phyloP scores from a whole-genome alignment of 2,113 vertebrate genomes.

The Zosterops lateralis region DNA sequence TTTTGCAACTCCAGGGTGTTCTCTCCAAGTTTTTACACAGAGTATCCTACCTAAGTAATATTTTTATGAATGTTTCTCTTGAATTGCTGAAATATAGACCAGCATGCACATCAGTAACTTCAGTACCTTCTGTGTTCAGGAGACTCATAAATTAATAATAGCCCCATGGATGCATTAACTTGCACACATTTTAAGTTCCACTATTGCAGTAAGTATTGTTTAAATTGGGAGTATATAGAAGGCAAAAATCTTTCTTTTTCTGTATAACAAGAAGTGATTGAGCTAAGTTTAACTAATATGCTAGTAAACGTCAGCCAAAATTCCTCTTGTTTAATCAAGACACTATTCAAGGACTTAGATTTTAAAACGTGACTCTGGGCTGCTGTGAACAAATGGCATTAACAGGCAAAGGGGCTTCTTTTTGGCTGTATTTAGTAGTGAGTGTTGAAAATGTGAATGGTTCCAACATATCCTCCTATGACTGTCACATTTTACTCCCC shows the following conservation, averaged over 20 bases:
- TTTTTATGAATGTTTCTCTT: background rate
- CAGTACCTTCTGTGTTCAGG: background rate
- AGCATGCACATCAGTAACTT: background rate
- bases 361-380: background rate
- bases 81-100: background rate
- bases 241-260: background rate
- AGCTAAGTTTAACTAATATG: background rate
- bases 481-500: background rate
- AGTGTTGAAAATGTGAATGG: background rate
- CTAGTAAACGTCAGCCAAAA: background rate
- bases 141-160: background rate
- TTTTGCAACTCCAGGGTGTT: background rate
- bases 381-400: background rate
- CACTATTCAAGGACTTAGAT: background rate
- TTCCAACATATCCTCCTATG: background rate
- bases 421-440: background rate
- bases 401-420: accelerated
- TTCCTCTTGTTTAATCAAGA: background rate
- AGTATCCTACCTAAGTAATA: background rate
- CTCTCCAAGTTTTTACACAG: background rate
- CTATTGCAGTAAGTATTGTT: background rate
- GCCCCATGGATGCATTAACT: background rate
- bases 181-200: background rate
- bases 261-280: background rate
- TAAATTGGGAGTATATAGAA: background rate